Evolutionary conservation across 1,140 invertebrate species (phyloP).

Genomic region (Pentalonia nigronervosa): DNA sequence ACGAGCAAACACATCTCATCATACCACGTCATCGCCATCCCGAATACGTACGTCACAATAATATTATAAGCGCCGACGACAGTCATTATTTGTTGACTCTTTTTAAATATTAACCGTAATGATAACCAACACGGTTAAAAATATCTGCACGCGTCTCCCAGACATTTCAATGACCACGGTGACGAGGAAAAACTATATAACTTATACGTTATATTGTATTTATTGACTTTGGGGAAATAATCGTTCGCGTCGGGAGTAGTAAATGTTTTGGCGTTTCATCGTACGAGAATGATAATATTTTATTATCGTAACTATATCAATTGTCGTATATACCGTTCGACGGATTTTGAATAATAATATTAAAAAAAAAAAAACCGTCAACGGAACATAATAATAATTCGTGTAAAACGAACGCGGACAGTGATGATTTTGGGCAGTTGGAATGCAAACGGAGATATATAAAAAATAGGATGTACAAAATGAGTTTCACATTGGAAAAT

Average conservation of each 20-base stretch:
- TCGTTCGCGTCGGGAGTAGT: neutral
- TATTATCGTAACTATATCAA: neutral
- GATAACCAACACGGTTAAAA: neutral
- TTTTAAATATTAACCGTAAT: neutral
- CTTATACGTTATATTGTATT: neutral
- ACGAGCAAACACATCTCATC: neutral
- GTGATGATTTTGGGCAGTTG: neutral
- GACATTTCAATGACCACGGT: neutral
- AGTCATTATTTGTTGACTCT: neutral
- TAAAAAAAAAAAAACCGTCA: neutral
- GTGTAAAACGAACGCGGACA: neutral
- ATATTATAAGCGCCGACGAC: neutral
- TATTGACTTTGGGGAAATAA: neutral
- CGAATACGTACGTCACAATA: neutral
- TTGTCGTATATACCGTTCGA: neutral
- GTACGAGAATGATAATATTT: no score
- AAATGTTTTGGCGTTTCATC: neutral
- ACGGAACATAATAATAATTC: neutral
- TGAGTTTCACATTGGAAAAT: constrained; percentile 26
- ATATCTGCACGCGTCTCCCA: neutral
- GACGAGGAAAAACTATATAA: neutral
- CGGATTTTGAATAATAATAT: neutral
- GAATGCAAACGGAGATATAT: neutral
- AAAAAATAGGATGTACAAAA: constrained; percentile 1
- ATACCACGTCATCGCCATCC: constrained; percentile 2